Conservation (phyloP, 2,797 vertebrate genomes). For the Salarias fasciatus region DNA sequence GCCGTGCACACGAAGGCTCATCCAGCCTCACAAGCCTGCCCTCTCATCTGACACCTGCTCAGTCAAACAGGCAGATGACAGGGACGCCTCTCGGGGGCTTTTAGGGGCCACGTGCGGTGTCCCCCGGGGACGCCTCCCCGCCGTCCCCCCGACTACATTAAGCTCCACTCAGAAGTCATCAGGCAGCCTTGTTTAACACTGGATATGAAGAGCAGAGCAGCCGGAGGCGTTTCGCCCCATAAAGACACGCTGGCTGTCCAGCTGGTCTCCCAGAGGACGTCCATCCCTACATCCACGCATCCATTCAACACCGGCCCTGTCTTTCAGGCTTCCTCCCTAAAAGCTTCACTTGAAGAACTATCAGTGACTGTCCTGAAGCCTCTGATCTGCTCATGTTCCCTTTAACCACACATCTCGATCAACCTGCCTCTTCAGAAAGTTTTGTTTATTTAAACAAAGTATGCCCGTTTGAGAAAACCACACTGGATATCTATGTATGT, state of each 20-base stretch:
- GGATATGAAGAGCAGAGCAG: constrained; percentile 40
- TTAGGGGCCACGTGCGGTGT: constrained; percentile 35
- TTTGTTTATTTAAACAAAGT: too few species aligned
- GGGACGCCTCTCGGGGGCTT: constrained; percentile 39
- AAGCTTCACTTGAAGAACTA: too few species aligned
- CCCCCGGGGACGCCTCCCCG: constrained; percentile 20
- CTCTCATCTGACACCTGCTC: constrained; percentile 31
- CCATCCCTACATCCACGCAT: background rate
- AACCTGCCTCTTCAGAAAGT: too few species aligned
- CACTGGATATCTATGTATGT: too few species aligned
- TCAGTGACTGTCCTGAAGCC: too few species aligned
- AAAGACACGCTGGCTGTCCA: constrained; percentile 67
- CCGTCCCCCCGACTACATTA: constrained; percentile 48
- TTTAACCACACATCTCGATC: too few species aligned
- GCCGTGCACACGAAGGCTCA: background rate
- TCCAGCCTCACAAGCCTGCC: background rate
- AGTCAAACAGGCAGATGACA: constrained; percentile 53
- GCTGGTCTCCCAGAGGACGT: constrained; percentile 60
- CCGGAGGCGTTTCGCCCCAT: constrained; percentile 30
- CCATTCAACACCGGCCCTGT: background rate
- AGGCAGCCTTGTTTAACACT: constrained; percentile 49
- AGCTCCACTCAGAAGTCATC: constrained; percentile 61
- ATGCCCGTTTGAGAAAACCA: too few species aligned
- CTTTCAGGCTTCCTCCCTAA: too few species aligned
- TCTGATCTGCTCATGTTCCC: too few species aligned